Conservation (phyloP, 1,140 invertebrate genomes). For the Drosophila kepulauana region DNA sequence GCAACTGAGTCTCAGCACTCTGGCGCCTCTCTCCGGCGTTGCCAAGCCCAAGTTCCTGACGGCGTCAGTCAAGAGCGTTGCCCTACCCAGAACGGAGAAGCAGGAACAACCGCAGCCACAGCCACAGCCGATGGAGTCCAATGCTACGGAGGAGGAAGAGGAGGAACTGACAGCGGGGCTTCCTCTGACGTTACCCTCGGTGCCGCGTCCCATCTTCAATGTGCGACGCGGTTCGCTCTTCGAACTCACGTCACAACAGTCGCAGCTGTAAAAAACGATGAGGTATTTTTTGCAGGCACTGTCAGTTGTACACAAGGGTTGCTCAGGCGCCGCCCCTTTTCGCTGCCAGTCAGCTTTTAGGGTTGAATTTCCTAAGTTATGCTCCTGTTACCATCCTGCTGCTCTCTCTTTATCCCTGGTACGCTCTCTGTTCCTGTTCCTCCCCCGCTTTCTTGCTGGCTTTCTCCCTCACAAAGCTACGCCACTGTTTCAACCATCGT, state of each 20-base stretch:
- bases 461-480: background rate
- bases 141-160: background rate
- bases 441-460: background rate
- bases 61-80: background rate
- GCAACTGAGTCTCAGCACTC: constrained; percentile 28
- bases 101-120: background rate
- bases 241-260: background rate
- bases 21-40: background rate
- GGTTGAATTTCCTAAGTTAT: no score
- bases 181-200: background rate
- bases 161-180: background rate
- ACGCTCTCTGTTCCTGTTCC: no score
- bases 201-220: constrained; percentile 43
- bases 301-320: background rate
- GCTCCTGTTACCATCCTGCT: no score
- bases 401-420: no score
- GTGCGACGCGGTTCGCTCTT: constrained; percentile 3
- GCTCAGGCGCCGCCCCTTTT: no score
- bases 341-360: no score
- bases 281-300: constrained; percentile 19
- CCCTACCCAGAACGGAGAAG: background rate
- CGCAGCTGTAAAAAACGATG: constrained; percentile 1
- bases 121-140: background rate
- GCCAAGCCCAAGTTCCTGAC: background rate
- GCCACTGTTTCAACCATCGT: constrained; percentile 4